These are phyloP conservation scores for Philonicus albiceps DNA, from an alignment of 2,888 invertebrate genomes.

Conservation along the genomic window DNA sequence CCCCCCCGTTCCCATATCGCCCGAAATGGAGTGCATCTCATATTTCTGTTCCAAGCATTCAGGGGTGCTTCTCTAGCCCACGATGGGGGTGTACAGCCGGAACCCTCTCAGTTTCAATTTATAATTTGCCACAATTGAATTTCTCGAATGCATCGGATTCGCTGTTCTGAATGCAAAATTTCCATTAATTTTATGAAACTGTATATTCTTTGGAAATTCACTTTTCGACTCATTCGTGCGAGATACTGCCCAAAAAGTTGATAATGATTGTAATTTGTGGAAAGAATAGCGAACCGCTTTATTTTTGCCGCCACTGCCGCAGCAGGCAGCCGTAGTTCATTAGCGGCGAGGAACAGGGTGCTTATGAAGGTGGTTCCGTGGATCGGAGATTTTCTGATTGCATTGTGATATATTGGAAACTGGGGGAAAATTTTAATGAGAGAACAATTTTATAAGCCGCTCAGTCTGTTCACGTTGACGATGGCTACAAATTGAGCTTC, in stretches of 20 bases:
- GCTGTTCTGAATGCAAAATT: background rate
- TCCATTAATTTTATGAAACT: background rate
- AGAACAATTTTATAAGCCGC: background rate
- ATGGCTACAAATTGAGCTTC: background rate
- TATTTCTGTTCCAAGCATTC: background rate
- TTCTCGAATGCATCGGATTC: background rate
- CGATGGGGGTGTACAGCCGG: background rate
- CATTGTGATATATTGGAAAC: background rate
- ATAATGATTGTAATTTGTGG: background rate
- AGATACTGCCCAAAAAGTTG: background rate
- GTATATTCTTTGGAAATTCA: background rate
- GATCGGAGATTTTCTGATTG: background rate
- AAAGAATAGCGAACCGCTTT: background rate
- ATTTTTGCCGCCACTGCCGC: too few species aligned
- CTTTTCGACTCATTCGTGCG: background rate
- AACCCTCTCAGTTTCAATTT: background rate
- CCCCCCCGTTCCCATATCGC: background rate
- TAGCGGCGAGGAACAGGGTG: background rate
- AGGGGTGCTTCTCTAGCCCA: background rate
- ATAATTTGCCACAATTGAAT: constrained; percentile 20
- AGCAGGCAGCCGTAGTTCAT: background rate
- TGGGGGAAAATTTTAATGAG: background rate
- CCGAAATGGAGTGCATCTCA: background rate
- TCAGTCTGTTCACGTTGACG: background rate
- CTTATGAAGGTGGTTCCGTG: too few species aligned